Evolutionary conservation across 1,140 invertebrate species (phyloP).

Genomic region (Hylaeus volcanicus): DNA sequence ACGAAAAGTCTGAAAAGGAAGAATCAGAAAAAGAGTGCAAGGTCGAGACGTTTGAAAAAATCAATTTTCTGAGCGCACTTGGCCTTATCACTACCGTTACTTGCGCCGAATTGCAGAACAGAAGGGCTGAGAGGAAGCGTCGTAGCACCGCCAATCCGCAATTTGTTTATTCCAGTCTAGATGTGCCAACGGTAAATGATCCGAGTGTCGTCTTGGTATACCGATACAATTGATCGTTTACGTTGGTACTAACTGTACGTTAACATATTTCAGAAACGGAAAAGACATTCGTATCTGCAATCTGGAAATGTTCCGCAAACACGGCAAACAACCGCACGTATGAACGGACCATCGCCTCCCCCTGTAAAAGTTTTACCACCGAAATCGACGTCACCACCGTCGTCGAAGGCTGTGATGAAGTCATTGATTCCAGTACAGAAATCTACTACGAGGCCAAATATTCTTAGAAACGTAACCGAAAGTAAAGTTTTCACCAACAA

Average conservation of each 20-base stretch:
- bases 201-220: neutral
- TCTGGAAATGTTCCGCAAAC: conserved; percentile 80
- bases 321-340: conserved; percentile 77
- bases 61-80: conserved; percentile 74
- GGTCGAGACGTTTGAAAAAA: conserved; percentile 52
- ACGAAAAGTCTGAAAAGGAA: conserved; percentile 54
- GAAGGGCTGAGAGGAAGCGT: conserved; percentile 80
- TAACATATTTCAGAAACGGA: conserved; percentile 76
- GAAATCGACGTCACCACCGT: conserved; percentile 61
- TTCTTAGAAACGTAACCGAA: conserved; percentile 69
- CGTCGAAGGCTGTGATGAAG: conserved; percentile 59
- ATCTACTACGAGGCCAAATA: conserved; percentile 63
- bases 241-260: neutral
- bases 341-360: conserved; percentile 75
- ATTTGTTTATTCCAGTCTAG: conserved; percentile 80
- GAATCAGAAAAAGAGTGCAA: conserved; percentile 44
- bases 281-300: conserved; percentile 76
- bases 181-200: conserved; percentile 69
- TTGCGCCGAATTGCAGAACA: conserved; percentile 79
- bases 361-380: conserved; percentile 56
- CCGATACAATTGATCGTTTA: no score
- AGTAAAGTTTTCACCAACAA: conserved; percentile 66
- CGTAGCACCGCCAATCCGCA: conserved; percentile 82
- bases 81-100: conserved; percentile 77
- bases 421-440: conserved; percentile 67